Base-by-base conservation (phyloP, 2,797 vertebrate species). In the Halcyon leucocephala region DNA sequence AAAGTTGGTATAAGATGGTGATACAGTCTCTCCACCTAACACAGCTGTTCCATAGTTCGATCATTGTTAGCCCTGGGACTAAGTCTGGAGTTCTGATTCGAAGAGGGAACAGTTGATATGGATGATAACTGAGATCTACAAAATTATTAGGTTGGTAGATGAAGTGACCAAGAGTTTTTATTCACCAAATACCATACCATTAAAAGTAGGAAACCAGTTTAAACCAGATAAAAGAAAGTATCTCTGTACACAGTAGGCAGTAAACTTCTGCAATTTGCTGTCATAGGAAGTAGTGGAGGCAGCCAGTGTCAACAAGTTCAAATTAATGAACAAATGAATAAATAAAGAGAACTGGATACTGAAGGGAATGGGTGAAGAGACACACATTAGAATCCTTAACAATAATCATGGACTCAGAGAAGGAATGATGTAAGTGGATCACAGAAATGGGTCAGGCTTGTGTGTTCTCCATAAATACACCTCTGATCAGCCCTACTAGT, bases 401-500 rank as follows among this genome's bases (percentile, higher is more conserved):
- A 58, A 31, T 54, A 78, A 71, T 33, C 8, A 51, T 29, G 20
- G 19, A 35, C 26, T 69, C 8, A 4, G 37, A 55, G 48, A 69
- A 62, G 17, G n/a, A 79, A 42, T 54, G 7, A 52, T n/a, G 22
- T 7, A 39, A 57, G 5, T 26, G 29, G 9, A 35, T 39, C 15
- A 86, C 18, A 73, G 29, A 35, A 39, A 69, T 9, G 26, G n/a
- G 33, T 10, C 10, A 66, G 19, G 39, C 2, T 93, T 8, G 0
- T 21, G 5, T 26, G 7, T 2, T 35, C 2, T 86, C 8, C 19
- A 24, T 71, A 60, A 62, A 74, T 57, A 35, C 7, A 5, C 19
- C 44, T 82, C 35, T 60, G 22, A 24, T 65, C 22, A 65, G 10
- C 5, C 0, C 1, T 67, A 3, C 28, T 0, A 0, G 28, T 7